Evolutionary conservation across 2,113 vertebrate genomes (phyloP), one percentile per base, ranked within the genome.

Genomic region (Caranx melampygus): DNA sequence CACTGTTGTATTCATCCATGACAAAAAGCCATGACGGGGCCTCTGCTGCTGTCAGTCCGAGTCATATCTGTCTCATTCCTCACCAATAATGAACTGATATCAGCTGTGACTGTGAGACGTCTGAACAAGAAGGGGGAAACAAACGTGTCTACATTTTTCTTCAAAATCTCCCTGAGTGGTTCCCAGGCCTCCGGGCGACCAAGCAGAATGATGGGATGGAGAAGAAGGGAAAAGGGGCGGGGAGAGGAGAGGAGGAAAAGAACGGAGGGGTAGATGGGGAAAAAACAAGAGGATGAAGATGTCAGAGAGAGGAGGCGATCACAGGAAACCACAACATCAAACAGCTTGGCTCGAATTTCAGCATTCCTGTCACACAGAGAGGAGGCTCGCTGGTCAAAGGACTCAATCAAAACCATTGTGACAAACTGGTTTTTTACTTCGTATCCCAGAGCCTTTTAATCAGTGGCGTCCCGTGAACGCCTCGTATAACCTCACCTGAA

Each of bases 171-270:
- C 59, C 63, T 18, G 60, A 71, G 49, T 80, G 72, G 57, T 89
- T 88, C 81, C 67, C 86, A 88, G 80, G 78, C 74, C 77, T 75
- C 21, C 33, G 47, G 57, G 86, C 65, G 14, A 68, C 79, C 35
- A 37, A 78, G 85, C 67, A 58, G 84, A 90, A 88, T 86, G 79
- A 91, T 83, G 57, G 79, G 76, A 78, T 79, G 55, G 82, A 80
- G 62, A 10, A 16, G 51, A 71, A 47, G 58, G 26, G 26, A 26
- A 26, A 76, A 40, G 31, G 9, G 45, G 21, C 13, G 47, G 34
- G 31, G 66, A 49, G 35, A 72, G 59, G 42, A 45, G 33, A 11
- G 49, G 6, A 61, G 26, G 26, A 70, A 70, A 40, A 21, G 64
- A 26, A 57, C n/a, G 57, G 13, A 20, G 21, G 75, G 35, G 31